These are phyloP conservation scores for Esox niger DNA, from an alignment of 2,113 vertebrate species.

Conservation along the genomic window DNA sequence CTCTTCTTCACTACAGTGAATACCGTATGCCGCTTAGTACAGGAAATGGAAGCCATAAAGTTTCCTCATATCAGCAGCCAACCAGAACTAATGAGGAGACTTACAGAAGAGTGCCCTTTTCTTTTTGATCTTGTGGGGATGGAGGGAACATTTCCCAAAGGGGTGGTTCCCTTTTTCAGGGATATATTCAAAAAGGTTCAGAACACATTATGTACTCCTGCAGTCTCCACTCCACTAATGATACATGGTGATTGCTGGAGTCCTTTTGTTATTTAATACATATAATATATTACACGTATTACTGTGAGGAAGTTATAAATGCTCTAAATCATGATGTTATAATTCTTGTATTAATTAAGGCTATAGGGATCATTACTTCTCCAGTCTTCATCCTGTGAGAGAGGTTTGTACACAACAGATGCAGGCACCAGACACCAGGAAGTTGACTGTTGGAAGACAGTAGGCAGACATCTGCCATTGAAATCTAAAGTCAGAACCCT, in stretches of 20 bases:
- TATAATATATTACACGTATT: too few species aligned
- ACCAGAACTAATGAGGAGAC: not conserved
- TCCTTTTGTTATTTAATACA: too few species aligned
- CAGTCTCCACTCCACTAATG: not conserved
- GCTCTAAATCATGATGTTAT: too few species aligned
- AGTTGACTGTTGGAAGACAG: not conserved
- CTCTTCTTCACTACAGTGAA: not conserved
- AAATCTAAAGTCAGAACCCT: too few species aligned
- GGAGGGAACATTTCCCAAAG: not conserved
- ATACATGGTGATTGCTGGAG: not conserved
- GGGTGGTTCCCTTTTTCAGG: not conserved
- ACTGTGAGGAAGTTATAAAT: too few species aligned
- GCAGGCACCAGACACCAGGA: not conserved
- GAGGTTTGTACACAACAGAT: not conserved
- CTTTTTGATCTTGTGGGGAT: not conserved
- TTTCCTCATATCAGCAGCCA: not conserved
- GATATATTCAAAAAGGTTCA: not conserved
- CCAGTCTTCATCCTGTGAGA: not conserved
- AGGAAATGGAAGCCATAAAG: not conserved
- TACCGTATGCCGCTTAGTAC: not conserved
- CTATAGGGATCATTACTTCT: not conserved
- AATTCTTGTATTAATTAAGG: too few species aligned
- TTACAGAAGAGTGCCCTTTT: not conserved
- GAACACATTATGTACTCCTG: not conserved
- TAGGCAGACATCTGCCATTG: not conserved